Conservation (phyloP, 1,140 invertebrate species). For the Drosophila lini region DNA sequence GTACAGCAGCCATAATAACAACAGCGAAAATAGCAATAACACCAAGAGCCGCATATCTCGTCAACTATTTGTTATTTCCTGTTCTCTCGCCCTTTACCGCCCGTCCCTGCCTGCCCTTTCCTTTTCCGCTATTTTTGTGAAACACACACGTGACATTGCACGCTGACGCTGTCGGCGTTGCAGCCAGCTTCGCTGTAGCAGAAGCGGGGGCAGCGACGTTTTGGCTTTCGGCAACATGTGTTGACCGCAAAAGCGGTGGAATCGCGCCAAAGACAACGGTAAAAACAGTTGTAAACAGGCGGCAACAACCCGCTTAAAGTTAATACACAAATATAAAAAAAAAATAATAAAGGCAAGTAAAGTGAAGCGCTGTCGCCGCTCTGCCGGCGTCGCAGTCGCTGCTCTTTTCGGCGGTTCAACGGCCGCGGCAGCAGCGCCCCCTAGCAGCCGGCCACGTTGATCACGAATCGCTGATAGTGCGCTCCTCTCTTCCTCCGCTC, state of each 20-base stretch:
- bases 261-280: slow-evolving; percentile 65
- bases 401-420: slow-evolving; percentile 70
- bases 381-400: slow-evolving; percentile 24
- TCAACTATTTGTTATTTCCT: slow-evolving; percentile 76
- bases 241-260: slow-evolving; percentile 52
- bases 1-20: slow-evolving; percentile 20
- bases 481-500: slow-evolving; percentile 10
- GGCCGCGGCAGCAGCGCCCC: slow-evolving; percentile 54
- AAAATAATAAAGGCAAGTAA: slow-evolving; percentile 22
- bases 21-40: slow-evolving; percentile 8
- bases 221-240: slow-evolving; percentile 28
- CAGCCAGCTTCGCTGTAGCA: slow-evolving; percentile 4
- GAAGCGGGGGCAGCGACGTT: slow-evolving; percentile 13
- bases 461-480: slow-evolving; percentile 71
- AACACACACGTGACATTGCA: slow-evolving; percentile 29
- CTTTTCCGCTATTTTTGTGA: slow-evolving; percentile 10
- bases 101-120: not conserved
- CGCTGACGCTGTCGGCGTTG: slow-evolving; percentile 3
- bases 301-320: slow-evolving; percentile 63
- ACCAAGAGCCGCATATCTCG: slow-evolving; percentile 17
- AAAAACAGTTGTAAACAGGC: slow-evolving; percentile 76
- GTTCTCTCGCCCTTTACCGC: slow-evolving; percentile 9
- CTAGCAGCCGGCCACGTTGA: slow-evolving; percentile 52
- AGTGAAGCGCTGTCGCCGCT: slow-evolving; percentile 2
- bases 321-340: slow-evolving; percentile 49